phyloP scores from a whole-genome alignment of 1,140 invertebrate species.

The Cyclargus thomasi region DNA sequence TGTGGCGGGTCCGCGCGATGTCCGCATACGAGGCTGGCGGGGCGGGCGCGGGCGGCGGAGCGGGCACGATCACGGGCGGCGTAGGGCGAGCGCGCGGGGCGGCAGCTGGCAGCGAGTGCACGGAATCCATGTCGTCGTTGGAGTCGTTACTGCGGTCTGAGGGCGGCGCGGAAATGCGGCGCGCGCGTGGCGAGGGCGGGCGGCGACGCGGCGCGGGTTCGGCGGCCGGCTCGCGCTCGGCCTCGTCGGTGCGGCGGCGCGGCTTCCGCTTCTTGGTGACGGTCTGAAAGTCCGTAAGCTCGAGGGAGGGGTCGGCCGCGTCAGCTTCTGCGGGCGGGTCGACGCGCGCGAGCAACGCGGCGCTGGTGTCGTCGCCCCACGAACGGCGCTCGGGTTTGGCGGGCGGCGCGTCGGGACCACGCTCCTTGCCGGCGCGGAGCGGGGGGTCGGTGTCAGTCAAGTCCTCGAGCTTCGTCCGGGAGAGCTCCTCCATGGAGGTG shows the following conservation, averaged over 20 bases:
- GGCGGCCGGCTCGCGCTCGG: conserved; percentile 36
- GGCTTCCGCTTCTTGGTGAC: conserved; percentile 84
- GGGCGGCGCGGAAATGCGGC: conserved; percentile 77
- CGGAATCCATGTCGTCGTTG: conserved; percentile 82
- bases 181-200: conserved; percentile 46
- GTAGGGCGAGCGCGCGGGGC: conserved; percentile 52
- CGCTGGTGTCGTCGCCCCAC: conserved; percentile 48
- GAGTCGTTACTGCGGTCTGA: conserved; percentile 85
- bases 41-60: conserved; percentile 48
- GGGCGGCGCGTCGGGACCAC: conserved; percentile 24
- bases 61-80: conserved; percentile 15
- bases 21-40: conserved; percentile 85
- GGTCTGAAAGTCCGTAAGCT: conserved; percentile 80
- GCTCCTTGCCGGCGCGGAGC: conserved; percentile 25
- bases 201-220: conserved; percentile 33
- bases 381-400: conserved; percentile 51
- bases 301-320: conserved; percentile 38
- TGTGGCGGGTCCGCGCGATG: conserved; percentile 78
- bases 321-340: conserved; percentile 32
- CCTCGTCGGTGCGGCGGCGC: conserved; percentile 76
- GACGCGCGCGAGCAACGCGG: conserved; percentile 28
- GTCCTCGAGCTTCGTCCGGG: conserved; percentile 81
- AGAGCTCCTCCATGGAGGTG: conserved; percentile 83
- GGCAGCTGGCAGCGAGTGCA: conserved; percentile 82
- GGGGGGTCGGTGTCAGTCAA: conserved; percentile 67